A percentile compares a stretch with the other conserved stretches of the same genome.
Conservation (phyloP, 1,140 invertebrate genomes). For the Drosophila busckii region DNA sequence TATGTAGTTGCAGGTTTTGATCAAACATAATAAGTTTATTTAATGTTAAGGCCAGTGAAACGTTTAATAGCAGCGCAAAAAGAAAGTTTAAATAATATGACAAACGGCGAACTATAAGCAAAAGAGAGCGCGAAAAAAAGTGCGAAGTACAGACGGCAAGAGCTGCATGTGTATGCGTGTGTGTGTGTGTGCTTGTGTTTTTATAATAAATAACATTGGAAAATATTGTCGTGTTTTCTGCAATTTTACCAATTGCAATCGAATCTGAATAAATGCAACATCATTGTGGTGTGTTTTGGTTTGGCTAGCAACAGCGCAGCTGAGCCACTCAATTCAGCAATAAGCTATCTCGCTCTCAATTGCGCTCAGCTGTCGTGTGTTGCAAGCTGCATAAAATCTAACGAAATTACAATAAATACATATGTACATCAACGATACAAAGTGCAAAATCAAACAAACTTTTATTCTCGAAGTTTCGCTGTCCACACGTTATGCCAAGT, state of each 20-base stretch:
- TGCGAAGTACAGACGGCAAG: constrained; percentile 1
- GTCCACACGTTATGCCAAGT: neutral
- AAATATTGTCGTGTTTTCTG: constrained; percentile 12
- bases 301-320: constrained; percentile 62
- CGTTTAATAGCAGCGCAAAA: constrained; percentile 33
- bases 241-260: constrained; percentile 6
- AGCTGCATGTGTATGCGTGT: constrained; percentile 8
- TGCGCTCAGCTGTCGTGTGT: constrained; percentile 63
- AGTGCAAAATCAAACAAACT: constrained; percentile 46
- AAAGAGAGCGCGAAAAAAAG: constrained; percentile 29
- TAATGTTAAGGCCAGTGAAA: too few relatives aligned
- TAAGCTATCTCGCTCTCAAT: constrained; percentile 25
- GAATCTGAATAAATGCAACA: constrained; percentile 47
- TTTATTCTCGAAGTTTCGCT: constrained; percentile 60
- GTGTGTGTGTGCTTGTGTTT: constrained; percentile 18
- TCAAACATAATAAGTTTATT: constrained; percentile 9
- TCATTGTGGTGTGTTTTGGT: constrained; percentile 49
- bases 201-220: constrained; percentile 30
- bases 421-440: constrained; percentile 60
- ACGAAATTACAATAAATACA: constrained; percentile 47
- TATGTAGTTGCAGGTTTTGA: neutral
- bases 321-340: constrained; percentile 50
- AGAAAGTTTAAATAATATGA: constrained; percentile 28
- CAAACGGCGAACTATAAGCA: constrained; percentile 16
- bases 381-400: constrained; percentile 48